phyloP scores from a whole-genome alignment of 2,888 invertebrate genomes.

The Zaprionus obscuricornis region DNA sequence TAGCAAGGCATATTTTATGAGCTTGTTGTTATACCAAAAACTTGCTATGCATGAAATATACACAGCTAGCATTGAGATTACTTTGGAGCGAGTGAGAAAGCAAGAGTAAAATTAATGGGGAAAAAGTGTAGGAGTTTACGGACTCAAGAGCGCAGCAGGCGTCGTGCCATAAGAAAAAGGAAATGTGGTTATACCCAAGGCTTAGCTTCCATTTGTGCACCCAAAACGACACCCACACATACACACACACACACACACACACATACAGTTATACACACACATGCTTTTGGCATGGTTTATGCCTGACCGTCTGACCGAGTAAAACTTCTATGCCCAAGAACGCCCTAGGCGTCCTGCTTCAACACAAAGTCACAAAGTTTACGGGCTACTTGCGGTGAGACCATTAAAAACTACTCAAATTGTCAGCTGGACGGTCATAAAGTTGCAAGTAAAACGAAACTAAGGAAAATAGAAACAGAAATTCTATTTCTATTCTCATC shows the following conservation, averaged over 20 bases:
- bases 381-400: constrained; percentile 33
- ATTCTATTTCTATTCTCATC: too few species aligned
- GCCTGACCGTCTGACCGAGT: constrained; percentile 23
- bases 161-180: constrained; percentile 5
- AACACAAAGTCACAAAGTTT: constrained; percentile 51
- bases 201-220: constrained; percentile 22
- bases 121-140: constrained; percentile 6
- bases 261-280: constrained; percentile 18
- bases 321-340: constrained; percentile 17
- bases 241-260: too few species aligned
- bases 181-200: constrained; percentile 25
- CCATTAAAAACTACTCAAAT: constrained; percentile 77
- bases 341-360: constrained; percentile 55
- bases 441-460: constrained; percentile 41
- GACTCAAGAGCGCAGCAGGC: constrained; percentile 17
- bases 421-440: constrained; percentile 60
- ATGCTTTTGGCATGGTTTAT: constrained; percentile 23
- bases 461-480: constrained; percentile 1
- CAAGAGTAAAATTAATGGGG: constrained; percentile 38
- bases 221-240: too few species aligned
- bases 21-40: constrained; percentile 11
- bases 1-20: constrained; percentile 62
- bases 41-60: background rate
- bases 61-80: too few species aligned
- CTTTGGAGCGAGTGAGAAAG: background rate